Base-by-base conservation (phyloP, 2,797 vertebrate species). In the Mormyrus hasselquistii region DNA sequence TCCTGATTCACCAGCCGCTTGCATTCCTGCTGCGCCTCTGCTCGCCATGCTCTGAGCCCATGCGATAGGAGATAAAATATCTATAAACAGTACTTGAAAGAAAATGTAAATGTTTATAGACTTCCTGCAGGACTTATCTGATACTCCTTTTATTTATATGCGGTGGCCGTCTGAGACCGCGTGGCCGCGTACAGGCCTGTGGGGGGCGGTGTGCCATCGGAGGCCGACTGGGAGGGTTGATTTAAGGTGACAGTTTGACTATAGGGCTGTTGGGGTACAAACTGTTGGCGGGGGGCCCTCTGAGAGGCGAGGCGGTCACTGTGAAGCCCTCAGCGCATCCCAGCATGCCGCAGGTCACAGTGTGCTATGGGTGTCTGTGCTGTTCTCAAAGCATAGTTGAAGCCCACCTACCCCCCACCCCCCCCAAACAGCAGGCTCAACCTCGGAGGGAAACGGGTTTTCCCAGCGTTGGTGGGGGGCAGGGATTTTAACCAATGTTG, bases 61-160 rank as follows among this genome's bases (percentile, higher is more conserved):
- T 89, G 91, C 92, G 93, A 94, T 94, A 94, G 92, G 90, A 93
- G 93, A 93, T 93, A 93, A 93, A 93, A 93, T 92, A 93, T 93
- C 93, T 92, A 93, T 94, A 94, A 94, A 93, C 93, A 94, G 91
- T 92, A 93, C 93, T 94, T 94, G 92, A 93, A 93, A 93, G 93
- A 92, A 92, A 93, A 94, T 94, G 93, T 94, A 94, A 94, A 94
- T 94, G 93, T 94, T 94, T 94, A 93, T 93, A 94, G 92, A 90
- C 91, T 93, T 92, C 92, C 91, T 90, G 92, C 91, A 84, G 92
- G 91, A 93, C 93, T 93, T 93, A 93, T 94, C 93, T 93, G 93
- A 93, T 94, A 94, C 93, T 93, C 92, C 92, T 93, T 92, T 92
- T 92, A 93, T 93, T 94, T 94, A 93, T 93, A 93, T 7, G 91